A percentile compares a stretch with the other conserved stretches of the same genome.
Conservation (phyloP, 2,113 vertebrate genomes). For the Anoura caudifer region DNA sequence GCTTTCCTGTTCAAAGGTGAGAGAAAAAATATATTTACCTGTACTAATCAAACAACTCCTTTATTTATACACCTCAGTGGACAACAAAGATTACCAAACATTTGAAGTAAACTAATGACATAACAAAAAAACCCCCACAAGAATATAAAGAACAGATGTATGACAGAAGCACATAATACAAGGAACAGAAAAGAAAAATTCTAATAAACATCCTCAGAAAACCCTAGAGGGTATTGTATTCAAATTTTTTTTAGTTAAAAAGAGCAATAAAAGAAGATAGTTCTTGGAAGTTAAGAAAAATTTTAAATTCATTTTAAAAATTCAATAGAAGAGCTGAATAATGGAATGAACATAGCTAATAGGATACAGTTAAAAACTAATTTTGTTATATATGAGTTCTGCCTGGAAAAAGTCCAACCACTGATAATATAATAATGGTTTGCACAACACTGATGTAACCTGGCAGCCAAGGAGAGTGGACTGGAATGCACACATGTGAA, state of each 20-base stretch:
- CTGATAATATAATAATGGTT: too few species aligned
- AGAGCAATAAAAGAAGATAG: background rate
- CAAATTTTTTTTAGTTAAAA: background rate
- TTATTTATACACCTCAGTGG: background rate
- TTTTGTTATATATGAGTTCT: background rate
- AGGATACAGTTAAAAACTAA: background rate
- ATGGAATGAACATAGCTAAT: background rate
- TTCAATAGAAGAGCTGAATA: background rate
- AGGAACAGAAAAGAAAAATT: background rate
- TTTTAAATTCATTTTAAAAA: background rate
- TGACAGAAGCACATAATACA: background rate
- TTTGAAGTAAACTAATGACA: background rate
- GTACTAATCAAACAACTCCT: background rate
- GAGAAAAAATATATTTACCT: background rate
- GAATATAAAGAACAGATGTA: background rate
- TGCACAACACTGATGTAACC: too few species aligned
- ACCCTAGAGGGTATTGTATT: background rate
- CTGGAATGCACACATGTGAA: too few species aligned
- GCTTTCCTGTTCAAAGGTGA: background rate
- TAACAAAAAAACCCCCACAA: background rate
- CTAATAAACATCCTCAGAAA: background rate
- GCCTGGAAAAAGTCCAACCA: too few species aligned
- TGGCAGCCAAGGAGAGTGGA: too few species aligned
- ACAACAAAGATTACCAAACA: background rate
- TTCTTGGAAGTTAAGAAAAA: background rate